Percentiles rank a stretch among this genome's conserved stretches.
These are phyloP conservation scores for Esox niger DNA, from an alignment of 2,113 vertebrate species.

Conservation along the genomic window DNA sequence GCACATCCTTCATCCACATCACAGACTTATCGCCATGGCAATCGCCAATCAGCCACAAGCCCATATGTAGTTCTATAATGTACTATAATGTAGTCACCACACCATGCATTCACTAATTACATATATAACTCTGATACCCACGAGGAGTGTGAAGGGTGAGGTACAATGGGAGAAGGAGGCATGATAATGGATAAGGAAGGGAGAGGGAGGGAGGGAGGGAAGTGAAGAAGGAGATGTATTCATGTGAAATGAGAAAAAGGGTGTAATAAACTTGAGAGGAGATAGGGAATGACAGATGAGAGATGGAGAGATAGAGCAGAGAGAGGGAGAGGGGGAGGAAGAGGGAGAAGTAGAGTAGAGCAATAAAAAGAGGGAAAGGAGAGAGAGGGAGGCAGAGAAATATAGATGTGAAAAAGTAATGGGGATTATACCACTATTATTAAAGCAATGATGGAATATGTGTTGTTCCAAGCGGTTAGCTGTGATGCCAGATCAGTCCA, in stretches of 20 bases:
- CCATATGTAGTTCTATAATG: slow-evolving; percentile 40
- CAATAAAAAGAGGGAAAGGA: slow-evolving; percentile 43
- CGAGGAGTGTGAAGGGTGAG: too few species aligned
- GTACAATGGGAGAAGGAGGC: too few species aligned
- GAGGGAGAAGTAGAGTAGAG: slow-evolving; percentile 38
- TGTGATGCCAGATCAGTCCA: too few species aligned
- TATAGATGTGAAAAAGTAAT: slow-evolving; percentile 18
- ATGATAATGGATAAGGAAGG: too few species aligned
- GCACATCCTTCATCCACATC: too few species aligned
- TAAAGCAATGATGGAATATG: too few species aligned
- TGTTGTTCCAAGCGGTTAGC: too few species aligned
- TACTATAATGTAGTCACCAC: slow-evolving; percentile 36
- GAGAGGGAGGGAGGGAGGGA: slow-evolving; percentile 21
- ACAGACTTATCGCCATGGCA: slow-evolving; percentile 3
- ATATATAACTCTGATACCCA: slow-evolving; percentile 56
- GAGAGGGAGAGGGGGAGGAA: slow-evolving; percentile 17
- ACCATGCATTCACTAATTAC: slow-evolving; percentile 56
- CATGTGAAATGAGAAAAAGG: too few species aligned
- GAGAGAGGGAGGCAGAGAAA: slow-evolving; percentile 20
- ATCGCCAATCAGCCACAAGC: slow-evolving; percentile 35
- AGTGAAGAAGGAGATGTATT: too few species aligned
- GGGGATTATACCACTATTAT: too few species aligned
- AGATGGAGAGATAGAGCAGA: slow-evolving; percentile 29
- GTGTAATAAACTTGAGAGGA: too few species aligned
- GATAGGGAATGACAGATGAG: too few species aligned